Evolutionary conservation across 1,140 invertebrate genomes (phyloP).

Genomic region (Lucilia sericata): DNA sequence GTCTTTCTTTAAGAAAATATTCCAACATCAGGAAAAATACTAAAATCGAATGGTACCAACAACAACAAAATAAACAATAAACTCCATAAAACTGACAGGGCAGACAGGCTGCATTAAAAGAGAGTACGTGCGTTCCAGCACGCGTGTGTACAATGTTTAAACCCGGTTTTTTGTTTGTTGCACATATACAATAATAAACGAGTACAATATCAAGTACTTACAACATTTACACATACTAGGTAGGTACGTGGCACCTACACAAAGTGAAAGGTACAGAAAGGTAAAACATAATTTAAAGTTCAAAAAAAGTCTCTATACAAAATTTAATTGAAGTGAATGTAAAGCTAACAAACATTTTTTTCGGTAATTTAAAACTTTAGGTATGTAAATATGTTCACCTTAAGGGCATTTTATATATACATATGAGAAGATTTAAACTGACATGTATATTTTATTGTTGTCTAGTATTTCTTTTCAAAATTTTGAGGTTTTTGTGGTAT

Average conservation of each 20-base stretch:
- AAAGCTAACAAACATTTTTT: background rate
- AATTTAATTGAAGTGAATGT: slow-evolving; percentile 13
- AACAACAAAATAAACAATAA: background rate
- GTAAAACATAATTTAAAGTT: background rate
- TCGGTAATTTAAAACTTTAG: background rate
- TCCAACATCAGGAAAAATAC: background rate
- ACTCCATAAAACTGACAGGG: background rate
- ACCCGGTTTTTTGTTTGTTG: background rate
- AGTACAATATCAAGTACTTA: background rate
- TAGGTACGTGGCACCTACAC: slow-evolving; percentile 39
- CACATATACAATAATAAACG: background rate
- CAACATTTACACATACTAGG: background rate
- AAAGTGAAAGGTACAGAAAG: slow-evolving; percentile 38
- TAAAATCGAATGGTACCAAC: background rate
- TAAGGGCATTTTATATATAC: background rate
- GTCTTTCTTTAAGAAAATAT: too few relatives aligned
- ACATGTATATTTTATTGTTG: background rate
- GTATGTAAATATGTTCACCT: background rate
- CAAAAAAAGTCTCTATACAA: background rate
- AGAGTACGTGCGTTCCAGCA: background rate
- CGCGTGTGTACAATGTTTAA: background rate
- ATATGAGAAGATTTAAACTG: background rate
- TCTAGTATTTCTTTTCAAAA: background rate
- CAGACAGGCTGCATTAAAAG: background rate
- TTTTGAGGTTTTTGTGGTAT: slow-evolving; percentile 16